phyloP scores from a whole-genome alignment of 2,113 vertebrate genomes.

The Ramphastos sulfuratus region DNA sequence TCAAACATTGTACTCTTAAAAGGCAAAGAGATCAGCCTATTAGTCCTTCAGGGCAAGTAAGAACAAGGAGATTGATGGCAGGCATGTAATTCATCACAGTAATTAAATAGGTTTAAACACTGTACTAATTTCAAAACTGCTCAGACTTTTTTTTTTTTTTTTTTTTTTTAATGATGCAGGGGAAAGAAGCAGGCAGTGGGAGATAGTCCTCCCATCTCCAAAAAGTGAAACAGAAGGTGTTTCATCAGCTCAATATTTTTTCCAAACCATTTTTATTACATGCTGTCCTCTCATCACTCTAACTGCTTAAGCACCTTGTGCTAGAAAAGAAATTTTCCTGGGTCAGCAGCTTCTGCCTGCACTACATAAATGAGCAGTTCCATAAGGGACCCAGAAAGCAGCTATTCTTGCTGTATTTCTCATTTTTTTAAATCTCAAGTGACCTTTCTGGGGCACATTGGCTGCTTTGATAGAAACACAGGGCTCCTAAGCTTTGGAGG shows the following conservation, averaged over 20 bases:
- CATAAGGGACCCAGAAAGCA: not conserved
- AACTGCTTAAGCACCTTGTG: not conserved
- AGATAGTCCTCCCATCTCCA: not conserved
- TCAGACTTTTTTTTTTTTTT: not conserved
- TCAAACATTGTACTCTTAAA: constrained; percentile 56
- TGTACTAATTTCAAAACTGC: constrained; percentile 10
- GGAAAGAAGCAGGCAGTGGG: not conserved
- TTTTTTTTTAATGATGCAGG: not conserved
- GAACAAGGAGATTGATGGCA: constrained; percentile 55
- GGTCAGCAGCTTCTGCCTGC: not conserved
- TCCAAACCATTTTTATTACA: not conserved
- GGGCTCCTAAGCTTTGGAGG: not conserved
- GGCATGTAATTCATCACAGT: constrained; percentile 38
- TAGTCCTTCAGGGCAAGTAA: constrained; percentile 49
- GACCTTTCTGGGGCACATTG: not conserved
- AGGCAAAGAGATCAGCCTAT: constrained; percentile 52
- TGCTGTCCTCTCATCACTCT: not conserved
- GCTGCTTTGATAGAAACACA: not conserved
- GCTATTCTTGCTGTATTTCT: not conserved
- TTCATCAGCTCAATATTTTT: not conserved
- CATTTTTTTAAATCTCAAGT: not conserved
- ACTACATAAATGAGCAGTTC: not conserved
- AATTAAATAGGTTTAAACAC: constrained; percentile 63
- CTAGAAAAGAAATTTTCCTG: not conserved
- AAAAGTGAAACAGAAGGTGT: constrained; percentile 5